Percentiles rank a stretch among this genome's conserved stretches.
Evolutionary conservation across 2,888 invertebrate genomes (phyloP).

Genomic region (Acleris literana): DNA sequence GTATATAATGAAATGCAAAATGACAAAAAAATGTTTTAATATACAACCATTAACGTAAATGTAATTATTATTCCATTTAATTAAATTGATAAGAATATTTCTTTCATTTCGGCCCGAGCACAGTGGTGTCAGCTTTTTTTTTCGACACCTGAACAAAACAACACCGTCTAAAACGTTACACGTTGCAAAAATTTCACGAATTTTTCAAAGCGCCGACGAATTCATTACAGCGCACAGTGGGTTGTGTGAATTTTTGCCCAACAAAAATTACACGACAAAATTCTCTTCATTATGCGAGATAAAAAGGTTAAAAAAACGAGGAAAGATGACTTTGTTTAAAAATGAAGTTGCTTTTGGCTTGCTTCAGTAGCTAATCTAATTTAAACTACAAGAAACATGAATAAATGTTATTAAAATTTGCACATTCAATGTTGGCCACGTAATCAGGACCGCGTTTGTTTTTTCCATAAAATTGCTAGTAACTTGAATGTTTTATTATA

Average conservation of each 20-base stretch:
- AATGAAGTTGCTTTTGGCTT: background rate
- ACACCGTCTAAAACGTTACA: constrained; percentile 3
- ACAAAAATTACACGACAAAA: constrained; percentile 14
- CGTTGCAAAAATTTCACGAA: constrained; percentile 12
- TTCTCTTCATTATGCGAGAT: constrained; percentile 6
- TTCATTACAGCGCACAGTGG: constrained; percentile 21
- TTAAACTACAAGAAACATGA: too few relatives aligned
- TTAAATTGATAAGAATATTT: background rate
- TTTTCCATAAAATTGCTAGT: too few relatives aligned
- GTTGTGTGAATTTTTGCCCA: constrained; percentile 19
- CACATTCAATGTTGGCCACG: too few relatives aligned
- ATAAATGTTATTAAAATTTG: too few relatives aligned
- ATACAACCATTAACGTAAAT: too few relatives aligned
- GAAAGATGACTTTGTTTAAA: constrained; percentile 8
- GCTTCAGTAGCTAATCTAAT: background rate
- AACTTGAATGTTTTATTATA: too few relatives aligned
- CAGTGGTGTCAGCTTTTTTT: constrained; percentile 25
- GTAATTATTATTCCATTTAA: too few relatives aligned
- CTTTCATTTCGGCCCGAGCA: background rate
- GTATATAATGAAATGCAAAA: too few relatives aligned
- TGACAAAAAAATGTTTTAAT: too few relatives aligned
- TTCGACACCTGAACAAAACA: constrained; percentile 25
- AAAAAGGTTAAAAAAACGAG: constrained; percentile 5
- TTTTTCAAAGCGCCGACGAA: constrained; percentile 25
- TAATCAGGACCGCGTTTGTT: too few relatives aligned